These are phyloP conservation scores for Crocuta crocuta DNA, from an alignment of 2,113 vertebrate genomes.

Conservation along the genomic window DNA sequence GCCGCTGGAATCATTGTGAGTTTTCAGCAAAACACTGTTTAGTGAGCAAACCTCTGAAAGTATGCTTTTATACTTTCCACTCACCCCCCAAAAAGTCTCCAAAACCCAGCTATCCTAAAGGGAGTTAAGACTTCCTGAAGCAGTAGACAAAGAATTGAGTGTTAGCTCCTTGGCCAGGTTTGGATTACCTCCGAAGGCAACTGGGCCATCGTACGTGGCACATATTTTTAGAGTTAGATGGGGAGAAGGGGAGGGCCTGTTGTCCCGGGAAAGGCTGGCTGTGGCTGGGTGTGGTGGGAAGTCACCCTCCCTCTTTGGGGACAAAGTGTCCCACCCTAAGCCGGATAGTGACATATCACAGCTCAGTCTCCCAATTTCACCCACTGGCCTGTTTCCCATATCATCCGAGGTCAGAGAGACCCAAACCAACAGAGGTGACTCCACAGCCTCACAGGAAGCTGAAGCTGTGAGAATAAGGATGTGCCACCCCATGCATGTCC, in stretches of 20 bases:
- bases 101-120: conserved; percentile 26
- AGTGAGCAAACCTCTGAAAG: neutral
- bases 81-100: neutral
- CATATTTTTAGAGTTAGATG: neutral
- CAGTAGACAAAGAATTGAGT: conserved; percentile 60
- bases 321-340: conserved; percentile 62
- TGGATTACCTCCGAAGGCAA: neutral
- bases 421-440: conserved; percentile 65
- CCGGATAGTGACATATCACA: conserved; percentile 50
- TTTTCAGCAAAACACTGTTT: neutral
- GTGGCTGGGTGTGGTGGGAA: conserved; percentile 70
- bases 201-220: neutral
- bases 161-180: conserved; percentile 22
- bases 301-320: conserved; percentile 51
- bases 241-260: neutral
- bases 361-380: conserved; percentile 30
- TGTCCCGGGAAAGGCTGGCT: conserved; percentile 9
- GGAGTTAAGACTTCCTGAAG: conserved; percentile 62
- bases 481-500: neutral
- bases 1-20: neutral
- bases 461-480: conserved; percentile 67
- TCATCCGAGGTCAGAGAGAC: conserved; percentile 66
- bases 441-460: conserved; percentile 66
- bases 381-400: conserved; percentile 70
- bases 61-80: neutral